Conservation (phyloP, 2,113 vertebrate genomes). For the Mungos mungo region DNA sequence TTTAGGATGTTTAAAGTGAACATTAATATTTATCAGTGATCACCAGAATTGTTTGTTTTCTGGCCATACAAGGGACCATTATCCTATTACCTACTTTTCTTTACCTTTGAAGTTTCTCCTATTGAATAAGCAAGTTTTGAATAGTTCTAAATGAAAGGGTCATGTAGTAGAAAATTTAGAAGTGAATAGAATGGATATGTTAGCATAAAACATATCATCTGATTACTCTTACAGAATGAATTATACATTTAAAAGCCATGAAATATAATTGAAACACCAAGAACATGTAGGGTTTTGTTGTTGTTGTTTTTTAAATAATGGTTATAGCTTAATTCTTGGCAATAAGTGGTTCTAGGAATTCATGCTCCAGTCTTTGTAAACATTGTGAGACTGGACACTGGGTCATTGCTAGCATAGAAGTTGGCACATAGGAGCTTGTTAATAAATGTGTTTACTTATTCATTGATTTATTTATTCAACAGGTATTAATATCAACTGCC, state of each 20-base stretch:
- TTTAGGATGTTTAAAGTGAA: slow-evolving; percentile 49
- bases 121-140: slow-evolving; percentile 40
- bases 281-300: background rate
- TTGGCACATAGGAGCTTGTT: slow-evolving; percentile 5
- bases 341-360: slow-evolving; percentile 44
- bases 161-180: slow-evolving; percentile 14
- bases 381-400: background rate
- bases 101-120: background rate
- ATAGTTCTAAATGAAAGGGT: slow-evolving; percentile 16
- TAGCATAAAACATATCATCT: slow-evolving; percentile 35
- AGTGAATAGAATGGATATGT: background rate
- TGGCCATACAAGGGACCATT: background rate
- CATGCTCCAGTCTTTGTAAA: background rate
- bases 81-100: slow-evolving; percentile 11
- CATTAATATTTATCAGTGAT: slow-evolving; percentile 21
- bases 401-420: slow-evolving; percentile 6
- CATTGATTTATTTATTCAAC: slow-evolving; percentile 73
- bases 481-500: slow-evolving; percentile 70
- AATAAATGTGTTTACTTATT: slow-evolving; percentile 58
- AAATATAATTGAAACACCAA: slow-evolving; percentile 28
- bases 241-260: background rate
- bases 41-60: slow-evolving; percentile 28
- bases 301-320: background rate
- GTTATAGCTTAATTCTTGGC: background rate
- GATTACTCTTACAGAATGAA: background rate